Conservation (phyloP, 1,140 invertebrate genomes). For the Coenobita brevimanus region DNA sequence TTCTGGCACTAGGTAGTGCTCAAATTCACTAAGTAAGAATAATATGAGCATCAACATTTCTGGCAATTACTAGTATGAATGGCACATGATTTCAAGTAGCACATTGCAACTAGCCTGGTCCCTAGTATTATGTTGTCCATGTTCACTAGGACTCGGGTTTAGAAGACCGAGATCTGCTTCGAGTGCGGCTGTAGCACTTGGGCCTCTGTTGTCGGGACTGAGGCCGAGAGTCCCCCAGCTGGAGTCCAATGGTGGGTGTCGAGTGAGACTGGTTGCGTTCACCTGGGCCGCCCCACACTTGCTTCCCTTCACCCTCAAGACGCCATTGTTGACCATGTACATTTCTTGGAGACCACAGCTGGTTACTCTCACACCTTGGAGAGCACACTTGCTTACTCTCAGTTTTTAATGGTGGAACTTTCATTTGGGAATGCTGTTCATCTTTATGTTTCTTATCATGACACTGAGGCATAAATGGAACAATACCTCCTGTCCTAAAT, state of each 20-base stretch:
- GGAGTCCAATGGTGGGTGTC: slow-evolving; percentile 7
- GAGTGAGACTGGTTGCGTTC: too few species aligned
- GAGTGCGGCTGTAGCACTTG: slow-evolving; percentile 36
- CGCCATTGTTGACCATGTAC: background rate
- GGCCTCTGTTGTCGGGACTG: slow-evolving; percentile 35
- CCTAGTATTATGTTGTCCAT: slow-evolving; percentile 36
- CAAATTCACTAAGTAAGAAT: slow-evolving; percentile 19
- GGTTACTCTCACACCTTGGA: slow-evolving; percentile 18
- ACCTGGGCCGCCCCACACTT: too few species aligned
- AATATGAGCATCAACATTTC: slow-evolving; percentile 49
- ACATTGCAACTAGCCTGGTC: slow-evolving; percentile 33
- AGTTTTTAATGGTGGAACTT: background rate
- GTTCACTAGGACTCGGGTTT: slow-evolving; percentile 54
- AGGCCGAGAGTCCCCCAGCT: slow-evolving; percentile 36
- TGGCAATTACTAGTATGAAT: slow-evolving; percentile 60
- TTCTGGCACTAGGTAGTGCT: slow-evolving; percentile 53
- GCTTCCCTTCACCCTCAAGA: too few species aligned
- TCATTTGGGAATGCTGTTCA: slow-evolving; percentile 32
- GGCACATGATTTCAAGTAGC: slow-evolving; percentile 41
- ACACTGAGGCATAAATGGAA: background rate
- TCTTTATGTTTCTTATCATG: slow-evolving; percentile 6
- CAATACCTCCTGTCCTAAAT: slow-evolving; percentile 26
- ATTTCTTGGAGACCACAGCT: slow-evolving; percentile 14
- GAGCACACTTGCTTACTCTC: slow-evolving; percentile 22
- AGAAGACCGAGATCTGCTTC: slow-evolving; percentile 34